These are phyloP conservation scores for Neuroscelio doddi DNA, from an alignment of 2,888 invertebrate genomes.

Conservation along the genomic window DNA sequence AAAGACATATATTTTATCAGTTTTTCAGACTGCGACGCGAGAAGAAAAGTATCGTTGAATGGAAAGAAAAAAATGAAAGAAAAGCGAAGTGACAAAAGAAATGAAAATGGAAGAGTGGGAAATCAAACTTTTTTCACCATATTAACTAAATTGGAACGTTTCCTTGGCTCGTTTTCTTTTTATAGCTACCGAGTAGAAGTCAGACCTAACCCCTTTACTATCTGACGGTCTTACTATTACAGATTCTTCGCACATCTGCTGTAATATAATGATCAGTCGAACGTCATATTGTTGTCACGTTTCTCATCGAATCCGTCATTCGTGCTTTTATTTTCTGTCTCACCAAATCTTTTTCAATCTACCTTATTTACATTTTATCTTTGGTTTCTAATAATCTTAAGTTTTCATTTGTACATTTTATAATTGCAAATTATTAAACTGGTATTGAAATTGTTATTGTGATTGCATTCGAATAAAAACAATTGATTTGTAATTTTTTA, in stretches of 20 bases:
- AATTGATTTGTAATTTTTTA: too few relatives aligned
- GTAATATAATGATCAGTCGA: slow-evolving; percentile 22
- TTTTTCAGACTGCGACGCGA: slow-evolving; percentile 6
- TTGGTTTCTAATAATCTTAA: too few relatives aligned
- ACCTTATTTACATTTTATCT: too few relatives aligned
- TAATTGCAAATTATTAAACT: too few relatives aligned
- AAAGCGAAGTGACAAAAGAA: slow-evolving; percentile 12
- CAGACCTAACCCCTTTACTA: slow-evolving; percentile 23
- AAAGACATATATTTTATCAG: not conserved
- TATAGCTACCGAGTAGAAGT: slow-evolving; percentile 8
- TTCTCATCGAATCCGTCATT: slow-evolving; percentile 10
- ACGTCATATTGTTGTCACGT: slow-evolving; percentile 12
- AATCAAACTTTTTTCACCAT: slow-evolving; percentile 38
- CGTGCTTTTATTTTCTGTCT: not conserved
- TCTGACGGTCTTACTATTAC: slow-evolving; percentile 20
- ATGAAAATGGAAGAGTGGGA: slow-evolving; percentile 24
- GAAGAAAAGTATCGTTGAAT: slow-evolving; percentile 13
- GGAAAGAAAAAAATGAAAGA: not conserved
- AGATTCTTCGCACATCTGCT: slow-evolving; percentile 12
- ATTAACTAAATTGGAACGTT: slow-evolving; percentile 26
- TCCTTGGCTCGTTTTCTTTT: slow-evolving; percentile 13
- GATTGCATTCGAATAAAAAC: too few relatives aligned
- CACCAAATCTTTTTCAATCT: too few relatives aligned
- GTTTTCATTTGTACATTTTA: too few relatives aligned
- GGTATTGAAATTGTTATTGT: too few relatives aligned